Evolutionary conservation across 2,797 vertebrate species (phyloP).

Genomic region (Poeciliopsis presidionis): DNA sequence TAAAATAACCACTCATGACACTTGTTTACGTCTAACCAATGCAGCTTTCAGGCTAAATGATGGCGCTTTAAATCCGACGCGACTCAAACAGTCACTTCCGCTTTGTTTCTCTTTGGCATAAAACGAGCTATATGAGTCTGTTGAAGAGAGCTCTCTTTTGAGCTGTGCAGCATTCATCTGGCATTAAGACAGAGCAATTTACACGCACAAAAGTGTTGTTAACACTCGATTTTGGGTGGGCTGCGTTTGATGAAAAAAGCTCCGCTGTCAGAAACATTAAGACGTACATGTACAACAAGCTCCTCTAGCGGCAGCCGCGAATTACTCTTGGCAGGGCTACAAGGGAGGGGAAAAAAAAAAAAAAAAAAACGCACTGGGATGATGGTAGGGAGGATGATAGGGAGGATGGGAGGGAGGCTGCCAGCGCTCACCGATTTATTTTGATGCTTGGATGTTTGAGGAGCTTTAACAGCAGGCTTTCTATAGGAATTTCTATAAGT

Average conservation of each 20-base stretch:
- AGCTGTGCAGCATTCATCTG: constrained; percentile 38
- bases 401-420: constrained; percentile 9
- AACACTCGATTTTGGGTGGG: constrained; percentile 54
- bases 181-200: constrained; percentile 51
- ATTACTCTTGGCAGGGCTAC: constrained; percentile 49
- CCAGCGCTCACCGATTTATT: constrained; percentile 33
- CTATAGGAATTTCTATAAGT: constrained; percentile 60
- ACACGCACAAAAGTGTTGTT: constrained; percentile 37
- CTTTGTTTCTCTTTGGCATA: constrained; percentile 44
- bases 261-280: constrained; percentile 54
- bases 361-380: constrained; percentile 26
- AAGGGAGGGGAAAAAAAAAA: constrained; percentile 19
- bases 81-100: constrained; percentile 19
- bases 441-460: constrained; percentile 29
- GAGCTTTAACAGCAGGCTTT: constrained; percentile 36
- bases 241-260: constrained; percentile 45
- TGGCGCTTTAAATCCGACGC: background rate
- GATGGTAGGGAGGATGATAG: no score
- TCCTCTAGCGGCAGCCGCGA: constrained; percentile 47
- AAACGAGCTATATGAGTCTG: constrained; percentile 29
- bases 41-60: constrained; percentile 19
- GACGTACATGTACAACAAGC: constrained; percentile 51
- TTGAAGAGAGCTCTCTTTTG: constrained; percentile 41
- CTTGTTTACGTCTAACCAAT: constrained; percentile 39
- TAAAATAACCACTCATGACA: constrained; percentile 44